phyloP scores from a whole-genome alignment of 2,888 invertebrate species.

The Muschampia plurimacula region DNA sequence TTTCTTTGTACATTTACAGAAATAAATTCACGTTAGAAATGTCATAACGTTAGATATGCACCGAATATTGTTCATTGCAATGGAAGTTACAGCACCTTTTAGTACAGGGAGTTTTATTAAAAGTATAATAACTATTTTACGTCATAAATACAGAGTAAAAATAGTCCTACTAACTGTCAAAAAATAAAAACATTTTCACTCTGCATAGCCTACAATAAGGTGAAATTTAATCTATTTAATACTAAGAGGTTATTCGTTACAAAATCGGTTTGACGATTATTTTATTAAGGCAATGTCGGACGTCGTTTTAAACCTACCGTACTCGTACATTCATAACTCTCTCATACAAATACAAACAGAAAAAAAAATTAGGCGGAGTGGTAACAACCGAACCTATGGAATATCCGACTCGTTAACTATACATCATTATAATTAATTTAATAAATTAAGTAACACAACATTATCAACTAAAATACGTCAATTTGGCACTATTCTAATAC shows the following conservation, averaged over 20 bases:
- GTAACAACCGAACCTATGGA: slow-evolving; percentile 62
- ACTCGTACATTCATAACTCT: slow-evolving; percentile 17
- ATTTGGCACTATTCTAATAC: slow-evolving; percentile 82
- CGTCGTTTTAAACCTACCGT: slow-evolving; percentile 36
- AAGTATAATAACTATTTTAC: background rate
- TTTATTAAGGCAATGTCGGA: slow-evolving; percentile 50
- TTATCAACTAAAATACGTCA: slow-evolving; percentile 56
- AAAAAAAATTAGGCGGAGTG: slow-evolving; percentile 70
- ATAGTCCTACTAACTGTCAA: background rate
- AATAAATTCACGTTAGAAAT: background rate
- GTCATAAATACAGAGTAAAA: background rate
- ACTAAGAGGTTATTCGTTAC: slow-evolving; percentile 5
- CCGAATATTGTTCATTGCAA: background rate
- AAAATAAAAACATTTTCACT: background rate
- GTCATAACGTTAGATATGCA: background rate
- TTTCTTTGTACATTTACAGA: background rate
- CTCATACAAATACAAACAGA: slow-evolving; percentile 40
- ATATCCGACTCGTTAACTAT: slow-evolving; percentile 47
- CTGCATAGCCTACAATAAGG: background rate
- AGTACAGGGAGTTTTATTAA: background rate
- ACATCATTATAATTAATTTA: slow-evolving; percentile 54
- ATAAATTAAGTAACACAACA: slow-evolving; percentile 80
- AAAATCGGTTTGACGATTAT: slow-evolving; percentile 9
- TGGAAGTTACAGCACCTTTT: slow-evolving; percentile 1
- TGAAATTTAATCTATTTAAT: background rate